Percentiles rank a stretch among this genome's conserved stretches.
Evolutionary conservation across 2,888 invertebrate genomes (phyloP).

Genomic region (Linnaemya tessellans): DNA sequence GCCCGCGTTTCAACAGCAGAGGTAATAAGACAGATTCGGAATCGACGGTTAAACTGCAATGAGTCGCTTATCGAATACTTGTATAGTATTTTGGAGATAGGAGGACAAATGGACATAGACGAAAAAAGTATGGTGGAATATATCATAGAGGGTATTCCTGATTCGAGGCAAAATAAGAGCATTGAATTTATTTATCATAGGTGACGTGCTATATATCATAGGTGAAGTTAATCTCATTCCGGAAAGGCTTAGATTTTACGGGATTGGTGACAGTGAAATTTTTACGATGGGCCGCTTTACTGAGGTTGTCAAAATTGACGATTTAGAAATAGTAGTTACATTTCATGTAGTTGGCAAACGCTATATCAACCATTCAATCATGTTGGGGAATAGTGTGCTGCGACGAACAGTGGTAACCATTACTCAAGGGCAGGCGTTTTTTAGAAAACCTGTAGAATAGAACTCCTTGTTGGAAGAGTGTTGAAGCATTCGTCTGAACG

Average conservation of each 20-base stretch:
- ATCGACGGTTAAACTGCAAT: conserved; percentile 33
- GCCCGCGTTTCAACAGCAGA: conserved; percentile 40
- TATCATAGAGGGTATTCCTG: neutral
- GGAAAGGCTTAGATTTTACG: neutral
- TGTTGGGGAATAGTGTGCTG: neutral
- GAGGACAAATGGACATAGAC: conserved; percentile 56
- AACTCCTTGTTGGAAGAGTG: neutral
- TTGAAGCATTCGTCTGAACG: neutral
- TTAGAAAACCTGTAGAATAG: neutral
- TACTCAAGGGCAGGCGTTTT: neutral
- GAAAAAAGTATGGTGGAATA: conserved; percentile 33
- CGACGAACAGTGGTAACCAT: neutral
- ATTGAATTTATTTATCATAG: neutral
- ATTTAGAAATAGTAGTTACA: neutral
- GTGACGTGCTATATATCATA: neutral
- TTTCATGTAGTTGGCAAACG: neutral
- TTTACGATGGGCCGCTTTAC: neutral
- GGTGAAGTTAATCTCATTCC: neutral
- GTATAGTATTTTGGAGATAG: conserved; percentile 61
- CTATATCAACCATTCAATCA: neutral
- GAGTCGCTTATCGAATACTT: conserved; percentile 62
- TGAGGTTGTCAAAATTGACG: neutral
- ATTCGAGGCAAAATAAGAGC: neutral
- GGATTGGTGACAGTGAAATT: neutral
- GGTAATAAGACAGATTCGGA: conserved; percentile 51